These are phyloP conservation scores for Megastigmus dorsalis DNA, from an alignment of 2,888 invertebrate species.

Conservation along the genomic window DNA sequence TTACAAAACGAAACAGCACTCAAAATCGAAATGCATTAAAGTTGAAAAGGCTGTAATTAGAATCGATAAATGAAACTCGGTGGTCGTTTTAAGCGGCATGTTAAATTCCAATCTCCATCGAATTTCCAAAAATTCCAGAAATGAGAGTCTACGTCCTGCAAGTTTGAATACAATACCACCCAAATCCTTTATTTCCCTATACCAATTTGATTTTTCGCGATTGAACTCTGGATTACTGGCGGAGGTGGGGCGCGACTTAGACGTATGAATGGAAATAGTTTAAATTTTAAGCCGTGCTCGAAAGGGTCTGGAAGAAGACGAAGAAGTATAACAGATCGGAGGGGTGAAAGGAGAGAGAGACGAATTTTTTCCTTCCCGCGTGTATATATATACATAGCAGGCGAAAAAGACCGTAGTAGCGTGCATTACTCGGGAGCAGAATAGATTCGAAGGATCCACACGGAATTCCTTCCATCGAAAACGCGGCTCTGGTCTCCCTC, in stretches of 20 bases:
- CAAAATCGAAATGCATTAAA: no score
- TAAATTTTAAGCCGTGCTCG: conserved; percentile 2
- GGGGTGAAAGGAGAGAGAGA: background rate
- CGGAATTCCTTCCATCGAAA: conserved; percentile 40
- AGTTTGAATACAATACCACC: no score
- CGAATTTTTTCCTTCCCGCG: conserved; percentile 16
- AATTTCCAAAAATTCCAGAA: no score
- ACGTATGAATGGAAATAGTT: conserved; percentile 18
- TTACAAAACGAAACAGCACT: no score
- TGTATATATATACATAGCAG: background rate
- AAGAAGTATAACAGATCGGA: no score
- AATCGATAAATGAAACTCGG: no score
- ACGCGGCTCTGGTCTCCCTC: conserved; percentile 2
- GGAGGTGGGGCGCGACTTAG: background rate
- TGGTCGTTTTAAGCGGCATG: no score
- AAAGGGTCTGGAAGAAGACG: background rate
- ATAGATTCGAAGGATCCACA: conserved; percentile 48
- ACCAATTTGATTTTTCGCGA: conserved; percentile 13
- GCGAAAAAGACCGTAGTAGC: conserved; percentile 5
- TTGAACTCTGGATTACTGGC: background rate
- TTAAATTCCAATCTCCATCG: no score
- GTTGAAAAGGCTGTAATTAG: no score
- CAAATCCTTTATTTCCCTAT: no score
- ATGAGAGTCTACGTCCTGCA: no score
- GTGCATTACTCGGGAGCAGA: conserved; percentile 24